Conservation (phyloP, 2,797 vertebrate genomes). For the Takifugu ocellatus region DNA sequence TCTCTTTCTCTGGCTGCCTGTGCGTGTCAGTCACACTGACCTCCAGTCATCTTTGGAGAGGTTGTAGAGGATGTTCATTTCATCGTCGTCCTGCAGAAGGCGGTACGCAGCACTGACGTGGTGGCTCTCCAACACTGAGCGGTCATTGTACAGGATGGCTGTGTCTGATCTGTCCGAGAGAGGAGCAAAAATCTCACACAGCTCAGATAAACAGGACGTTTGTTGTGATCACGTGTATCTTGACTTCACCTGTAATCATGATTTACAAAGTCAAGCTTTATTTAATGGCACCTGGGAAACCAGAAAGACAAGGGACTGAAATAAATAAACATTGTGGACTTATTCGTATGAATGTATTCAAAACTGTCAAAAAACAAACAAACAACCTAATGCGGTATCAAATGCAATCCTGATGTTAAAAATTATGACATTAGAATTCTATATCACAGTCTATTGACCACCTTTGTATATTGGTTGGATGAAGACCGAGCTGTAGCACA, state of each 20-base stretch:
- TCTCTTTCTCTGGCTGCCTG: conserved; percentile 4
- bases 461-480: too few relatives aligned
- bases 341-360: neutral
- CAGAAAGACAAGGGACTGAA: too few relatives aligned
- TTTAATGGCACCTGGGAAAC: too few relatives aligned
- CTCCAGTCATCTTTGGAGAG: conserved; percentile 99
- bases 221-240: too few relatives aligned
- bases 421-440: too few relatives aligned
- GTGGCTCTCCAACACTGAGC: conserved; percentile 94
- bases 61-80: conserved; percentile 98
- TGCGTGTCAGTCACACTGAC: conserved; percentile 67
- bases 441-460: too few relatives aligned
- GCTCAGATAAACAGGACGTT: too few relatives aligned
- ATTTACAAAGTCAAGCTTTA: too few relatives aligned
- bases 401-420: too few relatives aligned
- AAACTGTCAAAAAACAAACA: neutral
- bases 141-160: conserved; percentile 96
- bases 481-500: too few relatives aligned
- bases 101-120: conserved; percentile 94
- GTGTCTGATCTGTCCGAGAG: conserved; percentile 85
- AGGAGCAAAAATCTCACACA: neutral
- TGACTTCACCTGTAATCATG: too few relatives aligned
- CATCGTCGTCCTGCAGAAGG: conserved; percentile 95
- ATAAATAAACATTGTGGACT: too few relatives aligned
- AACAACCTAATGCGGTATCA: neutral